Conservation (phyloP, 2,797 vertebrate genomes). For the Thunnus albacares region DNA sequence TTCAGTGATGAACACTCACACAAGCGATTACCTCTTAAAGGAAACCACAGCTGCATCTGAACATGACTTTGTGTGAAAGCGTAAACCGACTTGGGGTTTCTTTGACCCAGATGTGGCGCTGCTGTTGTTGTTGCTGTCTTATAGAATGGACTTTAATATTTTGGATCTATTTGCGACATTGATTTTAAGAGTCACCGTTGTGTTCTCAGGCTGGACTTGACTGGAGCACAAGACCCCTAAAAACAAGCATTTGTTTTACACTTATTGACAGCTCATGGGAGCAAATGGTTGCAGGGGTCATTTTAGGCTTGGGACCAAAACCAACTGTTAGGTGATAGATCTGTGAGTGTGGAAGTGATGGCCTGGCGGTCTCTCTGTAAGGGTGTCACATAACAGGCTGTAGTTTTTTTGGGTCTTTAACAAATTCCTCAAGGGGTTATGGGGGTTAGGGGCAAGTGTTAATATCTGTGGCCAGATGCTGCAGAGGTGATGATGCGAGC, state of each 20-base stretch:
- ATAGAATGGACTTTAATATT: background rate
- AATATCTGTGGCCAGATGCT: conserved; percentile 80
- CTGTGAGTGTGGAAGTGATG: conserved; percentile 71
- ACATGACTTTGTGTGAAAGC: conserved; percentile 52
- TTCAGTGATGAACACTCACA: conserved; percentile 65
- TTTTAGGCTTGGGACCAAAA: conserved; percentile 67
- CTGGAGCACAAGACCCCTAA: background rate
- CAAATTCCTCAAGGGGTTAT: conserved; percentile 70
- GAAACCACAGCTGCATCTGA: conserved; percentile 66
- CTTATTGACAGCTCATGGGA: conserved; percentile 53
- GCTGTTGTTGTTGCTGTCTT: conserved; percentile 4
- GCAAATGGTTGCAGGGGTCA: conserved; percentile 74
- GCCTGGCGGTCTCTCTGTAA: conserved; percentile 60
- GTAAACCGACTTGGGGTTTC: conserved; percentile 12
- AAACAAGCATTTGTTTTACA: conserved; percentile 59
- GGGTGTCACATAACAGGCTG: conserved; percentile 70
- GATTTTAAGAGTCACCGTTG: conserved; percentile 8
- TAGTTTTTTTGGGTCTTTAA: conserved; percentile 61
- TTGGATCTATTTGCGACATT: background rate
- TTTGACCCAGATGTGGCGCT: conserved; percentile 33
- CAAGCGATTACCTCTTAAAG: conserved; percentile 61
- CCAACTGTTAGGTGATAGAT: conserved; percentile 78
- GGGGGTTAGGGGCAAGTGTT: conserved; percentile 73
- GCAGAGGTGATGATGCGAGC: conserved; percentile 78
- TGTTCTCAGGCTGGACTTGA: background rate